Evolutionary conservation across 2,113 vertebrate species (phyloP).

Genomic region (Ranitomeya imitator): DNA sequence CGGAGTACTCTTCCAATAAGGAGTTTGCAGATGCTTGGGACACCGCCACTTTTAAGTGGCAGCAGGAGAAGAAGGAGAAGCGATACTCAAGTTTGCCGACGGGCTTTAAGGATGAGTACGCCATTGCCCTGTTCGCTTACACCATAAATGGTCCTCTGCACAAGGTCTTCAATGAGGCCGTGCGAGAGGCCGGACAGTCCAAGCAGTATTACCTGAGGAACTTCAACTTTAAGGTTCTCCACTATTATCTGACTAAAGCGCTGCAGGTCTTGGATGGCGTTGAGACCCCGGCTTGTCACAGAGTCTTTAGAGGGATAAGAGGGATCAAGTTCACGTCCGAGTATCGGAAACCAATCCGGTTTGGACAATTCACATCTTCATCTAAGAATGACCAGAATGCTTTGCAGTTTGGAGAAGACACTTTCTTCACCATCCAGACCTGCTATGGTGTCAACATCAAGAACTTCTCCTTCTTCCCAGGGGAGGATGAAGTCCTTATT

Average conservation of each 20-base stretch:
- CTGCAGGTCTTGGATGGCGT: constrained; percentile 57
- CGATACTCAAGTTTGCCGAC: fast-evolving
- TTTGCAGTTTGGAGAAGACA: constrained; percentile 63
- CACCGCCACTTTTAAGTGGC: constrained; percentile 58
- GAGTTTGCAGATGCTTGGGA: constrained; percentile 62
- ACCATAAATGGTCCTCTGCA: constrained; percentile 40
- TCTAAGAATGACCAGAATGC: constrained; percentile 19
- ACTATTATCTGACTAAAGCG: constrained; percentile 69
- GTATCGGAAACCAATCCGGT: background rate
- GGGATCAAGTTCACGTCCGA: constrained; percentile 59
- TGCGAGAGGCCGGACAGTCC: constrained; percentile 62
- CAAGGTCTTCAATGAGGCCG: constrained; percentile 61
- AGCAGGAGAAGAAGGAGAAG: constrained; percentile 10
- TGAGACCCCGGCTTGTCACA: constrained; percentile 42
- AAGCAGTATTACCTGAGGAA: constrained; percentile 55
- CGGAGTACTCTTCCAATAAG: constrained; percentile 63
- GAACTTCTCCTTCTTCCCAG: constrained; percentile 62
- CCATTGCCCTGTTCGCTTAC: constrained; percentile 62
- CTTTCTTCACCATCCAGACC: constrained; percentile 68
- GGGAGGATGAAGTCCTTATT: constrained; percentile 69
- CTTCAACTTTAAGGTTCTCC: constrained; percentile 68
- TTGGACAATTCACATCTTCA: constrained; percentile 62
- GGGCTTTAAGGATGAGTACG: constrained; percentile 61
- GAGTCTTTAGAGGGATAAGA: constrained; percentile 60
- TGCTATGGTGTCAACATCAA: constrained; percentile 57